These are phyloP conservation scores for Drosophila ezoana DNA, from an alignment of 2,888 invertebrate genomes.

Conservation along the genomic window DNA sequence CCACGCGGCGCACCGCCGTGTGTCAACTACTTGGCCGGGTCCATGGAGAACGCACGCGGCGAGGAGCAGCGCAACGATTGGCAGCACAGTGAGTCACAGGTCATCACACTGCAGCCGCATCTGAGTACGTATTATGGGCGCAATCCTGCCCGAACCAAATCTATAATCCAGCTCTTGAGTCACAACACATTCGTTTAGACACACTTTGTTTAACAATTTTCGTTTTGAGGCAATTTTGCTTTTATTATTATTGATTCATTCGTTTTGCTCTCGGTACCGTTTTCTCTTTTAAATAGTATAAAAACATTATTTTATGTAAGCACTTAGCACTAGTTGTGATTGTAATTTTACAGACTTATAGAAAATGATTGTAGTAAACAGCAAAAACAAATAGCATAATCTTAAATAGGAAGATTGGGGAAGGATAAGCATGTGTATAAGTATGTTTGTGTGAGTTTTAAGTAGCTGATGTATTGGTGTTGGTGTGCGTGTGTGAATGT, in stretches of 20 bases:
- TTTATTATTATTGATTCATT: constrained; percentile 44
- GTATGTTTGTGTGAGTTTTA: constrained; percentile 39
- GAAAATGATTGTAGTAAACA: constrained; percentile 60
- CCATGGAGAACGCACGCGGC: constrained; percentile 87
- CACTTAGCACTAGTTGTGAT: constrained; percentile 80
- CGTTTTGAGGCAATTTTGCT: constrained; percentile 36
- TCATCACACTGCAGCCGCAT: constrained; percentile 85
- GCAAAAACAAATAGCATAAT: constrained; percentile 47
- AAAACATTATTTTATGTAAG: constrained; percentile 62
- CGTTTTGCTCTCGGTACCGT: constrained; percentile 16
- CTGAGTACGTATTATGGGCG: constrained; percentile 84
- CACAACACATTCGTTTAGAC: constrained; percentile 8
- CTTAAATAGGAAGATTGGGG: constrained; percentile 47
- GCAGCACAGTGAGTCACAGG: constrained; percentile 90
- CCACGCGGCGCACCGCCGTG: constrained; percentile 88
- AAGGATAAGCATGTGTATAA: constrained; percentile 25
- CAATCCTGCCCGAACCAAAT: constrained; percentile 63
- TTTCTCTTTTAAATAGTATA: constrained; percentile 60
- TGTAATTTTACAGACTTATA: constrained; percentile 76
- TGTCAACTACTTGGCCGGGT: constrained; percentile 92
- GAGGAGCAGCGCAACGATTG: constrained; percentile 92
- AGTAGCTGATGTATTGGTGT: constrained; percentile 51
- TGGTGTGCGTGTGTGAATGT: constrained; percentile 20
- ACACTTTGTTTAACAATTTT: neutral
- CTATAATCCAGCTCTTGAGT: constrained; percentile 12